A percentile compares a stretch with the other conserved stretches of the same genome.
phyloP scores from a whole-genome alignment of 2,797 vertebrate genomes.

The Acanthornis magna region DNA sequence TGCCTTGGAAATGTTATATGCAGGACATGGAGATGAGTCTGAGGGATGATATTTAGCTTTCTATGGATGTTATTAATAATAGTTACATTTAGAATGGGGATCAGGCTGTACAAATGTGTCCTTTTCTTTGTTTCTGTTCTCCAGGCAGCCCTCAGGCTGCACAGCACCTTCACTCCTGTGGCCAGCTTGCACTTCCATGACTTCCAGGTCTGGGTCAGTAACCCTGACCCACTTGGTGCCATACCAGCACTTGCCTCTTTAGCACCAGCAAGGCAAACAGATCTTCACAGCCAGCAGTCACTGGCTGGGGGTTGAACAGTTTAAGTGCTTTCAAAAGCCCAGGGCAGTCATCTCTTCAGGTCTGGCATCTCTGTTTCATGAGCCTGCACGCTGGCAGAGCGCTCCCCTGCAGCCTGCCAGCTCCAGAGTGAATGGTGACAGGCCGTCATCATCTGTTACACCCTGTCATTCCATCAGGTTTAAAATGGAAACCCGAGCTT shows the following conservation, averaged over 20 bases:
- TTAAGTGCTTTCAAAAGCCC: neutral
- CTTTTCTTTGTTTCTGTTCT: neutral
- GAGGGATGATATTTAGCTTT: neutral
- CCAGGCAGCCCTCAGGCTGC: neutral
- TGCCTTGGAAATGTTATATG: neutral
- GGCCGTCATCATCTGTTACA: neutral
- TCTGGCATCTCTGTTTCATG: conserved; percentile 9
- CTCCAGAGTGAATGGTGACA: conserved; percentile 8
- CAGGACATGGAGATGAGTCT: neutral
- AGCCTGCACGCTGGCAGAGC: neutral
- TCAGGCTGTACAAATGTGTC: neutral
- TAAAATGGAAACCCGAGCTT: neutral
- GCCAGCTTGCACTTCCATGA: neutral
- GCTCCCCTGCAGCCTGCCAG: neutral
- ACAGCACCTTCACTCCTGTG: neutral
- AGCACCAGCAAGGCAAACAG: neutral
- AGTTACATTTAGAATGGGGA: neutral
- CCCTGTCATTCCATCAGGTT: neutral
- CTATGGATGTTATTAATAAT: neutral
- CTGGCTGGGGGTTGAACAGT: neutral
- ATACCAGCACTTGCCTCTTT: neutral
- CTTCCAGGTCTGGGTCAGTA: neutral
- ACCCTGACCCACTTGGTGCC: neutral
- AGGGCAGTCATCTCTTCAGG: neutral
- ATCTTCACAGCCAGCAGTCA: neutral